These are phyloP conservation scores for Dendrolimus punctatus DNA, from an alignment of 1,140 invertebrate genomes.

Conservation along the genomic window DNA sequence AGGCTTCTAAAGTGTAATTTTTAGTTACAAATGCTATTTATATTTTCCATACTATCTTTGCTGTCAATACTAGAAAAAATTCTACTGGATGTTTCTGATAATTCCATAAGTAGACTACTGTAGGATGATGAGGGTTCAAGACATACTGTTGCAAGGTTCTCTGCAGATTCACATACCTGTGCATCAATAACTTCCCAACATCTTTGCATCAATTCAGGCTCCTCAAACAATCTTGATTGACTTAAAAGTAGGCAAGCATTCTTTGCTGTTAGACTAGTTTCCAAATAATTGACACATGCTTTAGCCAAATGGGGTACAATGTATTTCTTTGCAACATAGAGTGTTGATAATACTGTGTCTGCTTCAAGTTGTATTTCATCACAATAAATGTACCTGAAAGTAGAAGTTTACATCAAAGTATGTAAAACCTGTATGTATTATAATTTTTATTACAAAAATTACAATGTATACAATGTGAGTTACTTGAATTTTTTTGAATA, in stretches of 20 bases:
- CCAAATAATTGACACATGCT: constrained; percentile 92
- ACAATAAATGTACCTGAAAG: constrained; percentile 93
- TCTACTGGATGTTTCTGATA: constrained; percentile 53
- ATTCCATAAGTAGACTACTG: constrained; percentile 55
- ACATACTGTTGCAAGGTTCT: constrained; percentile 52
- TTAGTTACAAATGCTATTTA: constrained; percentile 35
- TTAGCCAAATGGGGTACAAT: constrained; percentile 92
- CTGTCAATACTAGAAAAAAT: constrained; percentile 55
- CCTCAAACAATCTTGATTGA: constrained; percentile 92
- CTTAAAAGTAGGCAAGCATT: constrained; percentile 93
- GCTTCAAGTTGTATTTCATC: constrained; percentile 95
- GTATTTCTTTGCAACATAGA: constrained; percentile 95
- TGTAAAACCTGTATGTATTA: no score
- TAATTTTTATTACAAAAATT: no score
- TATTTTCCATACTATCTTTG: constrained; percentile 46
- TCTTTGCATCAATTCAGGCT: constrained; percentile 92
- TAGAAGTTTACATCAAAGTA: no score
- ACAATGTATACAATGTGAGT: no score
- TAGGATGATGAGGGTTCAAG: constrained; percentile 57
- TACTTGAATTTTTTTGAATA: no score
- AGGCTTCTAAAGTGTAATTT: constrained; percentile 1
- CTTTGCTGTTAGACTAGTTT: constrained; percentile 92
- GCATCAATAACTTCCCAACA: constrained; percentile 97
- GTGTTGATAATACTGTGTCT: constrained; percentile 90
- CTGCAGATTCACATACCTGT: constrained; percentile 77